Conservation (phyloP, 2,888 invertebrate genomes). For the Folsomia candida region DNA sequence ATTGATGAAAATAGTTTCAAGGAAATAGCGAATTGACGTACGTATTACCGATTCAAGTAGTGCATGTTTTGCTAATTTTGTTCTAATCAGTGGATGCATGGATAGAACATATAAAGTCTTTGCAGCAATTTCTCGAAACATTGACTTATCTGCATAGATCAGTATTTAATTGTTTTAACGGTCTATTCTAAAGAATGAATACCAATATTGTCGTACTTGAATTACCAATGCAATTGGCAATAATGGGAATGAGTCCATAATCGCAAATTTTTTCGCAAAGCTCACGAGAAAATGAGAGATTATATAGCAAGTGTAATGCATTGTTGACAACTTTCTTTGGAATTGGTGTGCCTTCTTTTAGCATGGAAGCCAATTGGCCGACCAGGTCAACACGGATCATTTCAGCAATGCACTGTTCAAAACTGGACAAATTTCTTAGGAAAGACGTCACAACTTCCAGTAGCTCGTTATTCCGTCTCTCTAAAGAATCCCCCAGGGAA, state of each 20-base stretch:
- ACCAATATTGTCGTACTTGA: no score
- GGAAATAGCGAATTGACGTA: background rate
- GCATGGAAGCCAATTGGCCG: constrained; percentile 24
- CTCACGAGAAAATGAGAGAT: constrained; percentile 26
- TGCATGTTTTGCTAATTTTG: constrained; percentile 17
- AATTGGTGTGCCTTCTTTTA: constrained; percentile 32
- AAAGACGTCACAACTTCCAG: constrained; percentile 26
- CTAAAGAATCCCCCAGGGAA: constrained; percentile 24
- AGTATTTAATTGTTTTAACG: background rate
- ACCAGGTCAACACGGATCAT: constrained; percentile 27
- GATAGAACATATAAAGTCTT: constrained; percentile 36
- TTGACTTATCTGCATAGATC: constrained; percentile 19
- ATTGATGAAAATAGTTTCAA: background rate
- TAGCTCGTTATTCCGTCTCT: constrained; percentile 19
- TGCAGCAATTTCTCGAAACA: constrained; percentile 24
- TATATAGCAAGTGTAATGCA: constrained; percentile 31
- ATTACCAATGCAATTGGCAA: constrained; percentile 36
- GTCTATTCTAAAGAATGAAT: background rate
- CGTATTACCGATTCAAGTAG: background rate
- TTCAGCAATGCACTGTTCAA: constrained; percentile 28
- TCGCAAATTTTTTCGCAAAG: constrained; percentile 23
- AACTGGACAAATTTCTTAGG: constrained; percentile 29
- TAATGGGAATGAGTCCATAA: constrained; percentile 19
- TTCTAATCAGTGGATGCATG: constrained; percentile 22
- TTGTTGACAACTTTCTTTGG: constrained; percentile 30